A percentile compares a stretch with the other conserved stretches of the same genome.
Evolutionary conservation across 2,113 vertebrate genomes (phyloP).

Genomic region (Myrmophylax atrothorax): DNA sequence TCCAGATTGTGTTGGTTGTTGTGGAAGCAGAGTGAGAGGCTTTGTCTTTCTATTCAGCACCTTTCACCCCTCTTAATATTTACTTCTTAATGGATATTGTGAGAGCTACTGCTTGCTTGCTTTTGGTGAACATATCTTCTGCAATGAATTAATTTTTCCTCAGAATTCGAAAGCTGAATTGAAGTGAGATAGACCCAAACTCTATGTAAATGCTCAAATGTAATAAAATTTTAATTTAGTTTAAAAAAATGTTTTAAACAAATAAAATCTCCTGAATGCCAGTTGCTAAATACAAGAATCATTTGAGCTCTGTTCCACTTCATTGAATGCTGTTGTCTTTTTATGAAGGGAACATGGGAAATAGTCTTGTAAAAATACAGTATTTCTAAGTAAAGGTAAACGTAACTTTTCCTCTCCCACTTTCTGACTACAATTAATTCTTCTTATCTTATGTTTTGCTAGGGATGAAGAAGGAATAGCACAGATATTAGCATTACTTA

Average conservation of each 20-base stretch:
- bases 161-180: background rate
- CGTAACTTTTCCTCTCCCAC: background rate
- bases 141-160: background rate
- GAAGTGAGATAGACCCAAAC: background rate
- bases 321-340: background rate
- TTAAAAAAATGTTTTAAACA: background rate
- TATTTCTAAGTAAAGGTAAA: background rate
- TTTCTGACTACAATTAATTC: background rate
- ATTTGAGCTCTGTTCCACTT: background rate
- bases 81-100: background rate
- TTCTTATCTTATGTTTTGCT: background rate
- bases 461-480: background rate
- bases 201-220: background rate
- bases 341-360: background rate
- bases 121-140: background rate
- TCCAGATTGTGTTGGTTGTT: background rate
- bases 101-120: background rate
- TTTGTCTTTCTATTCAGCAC: background rate
- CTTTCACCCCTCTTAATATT: background rate
- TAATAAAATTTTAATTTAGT: background rate
- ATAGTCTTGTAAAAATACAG: background rate
- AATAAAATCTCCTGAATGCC: background rate
- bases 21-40: background rate
- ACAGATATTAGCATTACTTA: background rate
- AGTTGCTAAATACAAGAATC: background rate